These are phyloP conservation scores for Yponomeuta evonymella DNA, from an alignment of 2,888 invertebrate species.

Conservation along the genomic window DNA sequence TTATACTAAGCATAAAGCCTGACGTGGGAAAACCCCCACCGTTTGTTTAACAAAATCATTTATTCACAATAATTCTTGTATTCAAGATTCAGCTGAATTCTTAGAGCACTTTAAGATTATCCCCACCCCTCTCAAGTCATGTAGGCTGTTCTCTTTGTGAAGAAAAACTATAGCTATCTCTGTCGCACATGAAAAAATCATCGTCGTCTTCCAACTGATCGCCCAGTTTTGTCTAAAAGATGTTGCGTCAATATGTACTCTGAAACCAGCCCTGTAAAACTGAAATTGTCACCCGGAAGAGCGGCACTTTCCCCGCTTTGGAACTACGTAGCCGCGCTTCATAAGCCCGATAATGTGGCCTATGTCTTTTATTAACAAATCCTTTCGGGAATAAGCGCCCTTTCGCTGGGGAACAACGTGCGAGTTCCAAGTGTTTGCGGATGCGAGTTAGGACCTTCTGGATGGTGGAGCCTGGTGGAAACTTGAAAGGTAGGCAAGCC, in stretches of 20 bases:
- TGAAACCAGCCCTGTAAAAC: slow-evolving; percentile 27
- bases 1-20: neutral
- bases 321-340: slow-evolving; percentile 27
- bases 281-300: slow-evolving; percentile 12
- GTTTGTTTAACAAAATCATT: neutral
- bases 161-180: slow-evolving; percentile 65
- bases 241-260: slow-evolving; percentile 30
- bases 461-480: slow-evolving; percentile 33
- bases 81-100: slow-evolving; percentile 25
- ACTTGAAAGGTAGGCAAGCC: slow-evolving; percentile 66
- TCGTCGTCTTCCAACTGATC: slow-evolving; percentile 49
- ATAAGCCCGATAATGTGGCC: slow-evolving; percentile 18
- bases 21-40: neutral
- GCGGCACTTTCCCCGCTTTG: slow-evolving; percentile 32
- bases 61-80: neutral
- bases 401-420: neutral
- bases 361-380: slow-evolving; percentile 9
- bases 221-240: slow-evolving; percentile 42
- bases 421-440: neutral
- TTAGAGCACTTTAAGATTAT: slow-evolving; percentile 67
- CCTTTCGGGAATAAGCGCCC: neutral
- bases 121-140: slow-evolving; percentile 51
- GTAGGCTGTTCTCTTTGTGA: slow-evolving; percentile 72
- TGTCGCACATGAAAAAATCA: slow-evolving; percentile 63
- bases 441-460: slow-evolving; percentile 17